phyloP scores from a whole-genome alignment of 1,140 invertebrate species.

The Galleria mellonella region DNA sequence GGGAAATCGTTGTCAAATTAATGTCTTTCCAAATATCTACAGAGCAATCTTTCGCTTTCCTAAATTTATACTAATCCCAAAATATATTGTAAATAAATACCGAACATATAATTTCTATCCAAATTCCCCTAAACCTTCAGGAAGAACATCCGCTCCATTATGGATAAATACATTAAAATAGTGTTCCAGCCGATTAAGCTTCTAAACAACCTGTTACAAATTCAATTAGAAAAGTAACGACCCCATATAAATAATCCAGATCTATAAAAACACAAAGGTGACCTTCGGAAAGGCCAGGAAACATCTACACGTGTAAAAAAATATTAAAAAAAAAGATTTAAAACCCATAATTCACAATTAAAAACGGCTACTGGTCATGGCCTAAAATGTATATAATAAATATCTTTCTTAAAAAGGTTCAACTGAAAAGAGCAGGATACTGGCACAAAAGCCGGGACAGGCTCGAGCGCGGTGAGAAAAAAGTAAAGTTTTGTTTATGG shows the following conservation, averaged over 20 bases:
- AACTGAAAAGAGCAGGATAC: constrained; percentile 66
- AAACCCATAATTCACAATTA: constrained; percentile 71
- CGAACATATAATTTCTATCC: no score
- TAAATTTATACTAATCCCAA: no score
- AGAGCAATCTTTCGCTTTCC: no score
- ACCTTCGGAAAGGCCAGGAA: constrained; percentile 59
- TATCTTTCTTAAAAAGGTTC: constrained; percentile 68
- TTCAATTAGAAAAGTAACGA: constrained; percentile 42
- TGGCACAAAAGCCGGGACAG: constrained; percentile 50
- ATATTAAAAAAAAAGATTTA: constrained; percentile 36
- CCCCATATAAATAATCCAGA: constrained; percentile 41
- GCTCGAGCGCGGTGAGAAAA: constrained; percentile 29
- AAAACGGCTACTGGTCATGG: constrained; percentile 69
- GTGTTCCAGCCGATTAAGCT: constrained; percentile 36
- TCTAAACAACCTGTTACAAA: constrained; percentile 37
- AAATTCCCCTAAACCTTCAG: constrained; percentile 4
- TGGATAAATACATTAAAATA: constrained; percentile 33
- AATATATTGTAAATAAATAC: no score
- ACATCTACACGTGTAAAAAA: constrained; percentile 20
- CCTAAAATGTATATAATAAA: constrained; percentile 69
- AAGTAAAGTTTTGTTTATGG: constrained; percentile 64
- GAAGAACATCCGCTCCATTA: constrained; percentile 44
- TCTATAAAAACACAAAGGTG: constrained; percentile 52
- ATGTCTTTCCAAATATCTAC: no score
- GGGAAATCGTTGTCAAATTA: no score